Evolutionary conservation across 2,113 vertebrate species (phyloP), one percentile per base, ranked within the genome.

Genomic region (Varanus salvator): DNA sequence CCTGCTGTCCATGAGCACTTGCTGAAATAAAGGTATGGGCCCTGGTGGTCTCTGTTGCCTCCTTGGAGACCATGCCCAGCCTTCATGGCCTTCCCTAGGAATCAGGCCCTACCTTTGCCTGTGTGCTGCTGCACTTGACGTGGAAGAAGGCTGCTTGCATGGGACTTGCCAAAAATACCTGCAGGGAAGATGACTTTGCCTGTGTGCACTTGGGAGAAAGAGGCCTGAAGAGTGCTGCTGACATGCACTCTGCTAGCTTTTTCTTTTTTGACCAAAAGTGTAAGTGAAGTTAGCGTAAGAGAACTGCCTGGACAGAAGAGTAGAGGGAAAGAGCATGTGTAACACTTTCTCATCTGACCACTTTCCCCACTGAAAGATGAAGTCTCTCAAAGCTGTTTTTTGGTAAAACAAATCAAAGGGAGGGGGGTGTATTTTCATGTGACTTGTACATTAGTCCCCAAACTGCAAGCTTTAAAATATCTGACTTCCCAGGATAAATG

Each of bases 401-500:
- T 64, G 9, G 29, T 9, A 25, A 64, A 77, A 31, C 66, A 44
- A 80, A 12, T 48, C 27, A 78, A 78, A 50, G 60, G 31, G n/a
- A 52, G 31, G 48, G 50, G 12, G 27, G 3, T 29, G 52, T 74
- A 27, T 52, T 54, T 80, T 27, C 17, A 7, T 31, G 25, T 48
- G 69, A 17, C 27, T 29, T 48, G 44, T 31, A 60, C 14, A 54
- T 68, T 25, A 80, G 77, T 38, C 23, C 44, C 80, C 23, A 19
- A 8, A 34, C 38, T 80, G 31, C 64, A 80, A 80, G 71, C 54
- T 64, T 50, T n/a, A 77, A 60, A 77, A 34, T 21, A 15, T 90
- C 83, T 82, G 3, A 86, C 57, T 92, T 92, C 82, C 25, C 8
- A n/a, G 8, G 60, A 6, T 52, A 19, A 87, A 71, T 66, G 34